These are phyloP conservation scores for Lumbricus terrestris DNA, from an alignment of 2,888 invertebrate genomes.

Conservation along the genomic window DNA sequence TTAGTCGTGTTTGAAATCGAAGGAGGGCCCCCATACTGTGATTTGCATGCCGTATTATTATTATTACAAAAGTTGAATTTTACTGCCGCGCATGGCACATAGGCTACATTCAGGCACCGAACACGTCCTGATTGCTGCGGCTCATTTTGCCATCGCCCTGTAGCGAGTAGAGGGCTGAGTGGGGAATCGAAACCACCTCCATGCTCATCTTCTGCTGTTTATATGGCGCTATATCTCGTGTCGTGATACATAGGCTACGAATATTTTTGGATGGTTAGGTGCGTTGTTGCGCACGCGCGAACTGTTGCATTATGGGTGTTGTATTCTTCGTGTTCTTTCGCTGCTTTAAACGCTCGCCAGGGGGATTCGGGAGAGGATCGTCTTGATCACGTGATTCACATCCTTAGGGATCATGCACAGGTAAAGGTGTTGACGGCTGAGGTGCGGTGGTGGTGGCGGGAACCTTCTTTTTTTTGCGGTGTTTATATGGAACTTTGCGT, in stretches of 20 bases:
- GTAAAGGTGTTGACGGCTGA: slow-evolving; percentile 49
- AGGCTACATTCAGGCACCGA: no score
- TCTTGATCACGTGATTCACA: slow-evolving; percentile 91
- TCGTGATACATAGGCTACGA: neutral
- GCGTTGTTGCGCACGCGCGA: neutral
- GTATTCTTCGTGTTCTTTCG: neutral
- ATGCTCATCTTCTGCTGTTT: no score
- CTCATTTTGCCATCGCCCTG: no score
- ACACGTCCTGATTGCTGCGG: no score
- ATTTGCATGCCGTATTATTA: no score
- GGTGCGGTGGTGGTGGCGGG: neutral
- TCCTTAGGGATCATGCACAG: slow-evolving; percentile 89
- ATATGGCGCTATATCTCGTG: neutral
- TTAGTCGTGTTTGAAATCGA: no score
- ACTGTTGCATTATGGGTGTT: neutral
- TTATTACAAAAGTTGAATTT: no score
- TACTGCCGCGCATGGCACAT: no score
- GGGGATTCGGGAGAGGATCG: slow-evolving; percentile 70
- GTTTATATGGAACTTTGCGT: neutral
- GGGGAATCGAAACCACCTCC: no score
- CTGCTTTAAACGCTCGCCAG: neutral
- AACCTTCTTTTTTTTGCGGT: neutral
- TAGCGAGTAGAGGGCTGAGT: no score
- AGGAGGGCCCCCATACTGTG: no score
- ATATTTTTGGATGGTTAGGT: no score